Base-by-base conservation (phyloP, 2,113 vertebrate species). In the Anhinga rufa region DNA sequence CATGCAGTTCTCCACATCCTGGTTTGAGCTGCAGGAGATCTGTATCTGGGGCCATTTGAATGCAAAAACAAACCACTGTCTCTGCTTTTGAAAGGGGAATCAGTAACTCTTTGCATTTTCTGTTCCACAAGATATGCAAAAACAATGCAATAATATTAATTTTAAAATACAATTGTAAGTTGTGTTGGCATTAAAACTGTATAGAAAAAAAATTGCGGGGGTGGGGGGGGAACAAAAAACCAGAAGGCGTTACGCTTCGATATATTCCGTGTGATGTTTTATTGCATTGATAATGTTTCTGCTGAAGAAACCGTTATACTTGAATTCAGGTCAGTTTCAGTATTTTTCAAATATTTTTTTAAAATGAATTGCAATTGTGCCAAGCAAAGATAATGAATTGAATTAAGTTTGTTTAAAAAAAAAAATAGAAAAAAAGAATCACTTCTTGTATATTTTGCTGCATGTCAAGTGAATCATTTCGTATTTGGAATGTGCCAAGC, bases 61-160 rank as follows among this genome's bases (percentile, higher is more conserved):
- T 97, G 98, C 97, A 97, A 98, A 97, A 97, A 97, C 96, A 93
- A 98, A 97, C 95, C 98, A 97, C 98, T 97, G 92, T 98, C 98
- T 98, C 98, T 96, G 97, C 98, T 98, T 98, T 97, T 69, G 94
- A 97, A 97, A 98, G 88, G 97, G 97, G 98, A 98, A 98, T 98
- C 98, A 96, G 98, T 98, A 98, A 98, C 97, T 97, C 97, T 98
- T 98, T 98, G 98, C 98, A 98, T 98, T 97, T 98, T 98, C 98
- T 98, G 98, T 98, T 98, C 98, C 99, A 99, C 99, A 99, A 99
- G 99, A 99, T 99, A 99, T 99, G 99, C 99, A 99, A 99, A 99
- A 99, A 99, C 99, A 99, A 99, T 99, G 99, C 99, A 99, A 99
- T 99, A 99, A 99, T 98, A 96, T 98, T 98, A 97, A 98, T 98